Evolutionary conservation across 2,113 vertebrate species (phyloP), one percentile per base, ranked within the genome.

Genomic region (Cheirogaleus medius): DNA sequence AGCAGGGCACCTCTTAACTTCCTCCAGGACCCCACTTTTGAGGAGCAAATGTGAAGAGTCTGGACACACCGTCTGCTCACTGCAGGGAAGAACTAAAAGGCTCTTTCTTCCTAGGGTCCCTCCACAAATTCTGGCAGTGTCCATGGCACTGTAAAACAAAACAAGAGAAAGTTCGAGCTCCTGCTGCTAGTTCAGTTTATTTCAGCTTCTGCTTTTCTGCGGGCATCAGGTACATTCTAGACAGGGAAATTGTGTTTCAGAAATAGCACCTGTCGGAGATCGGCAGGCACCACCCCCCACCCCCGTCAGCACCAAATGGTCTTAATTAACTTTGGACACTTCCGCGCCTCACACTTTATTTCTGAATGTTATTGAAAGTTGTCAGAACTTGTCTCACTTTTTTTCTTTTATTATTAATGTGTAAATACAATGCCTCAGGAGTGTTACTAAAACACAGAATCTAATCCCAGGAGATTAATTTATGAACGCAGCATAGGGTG

Each of bases 311-410:
- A 1, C 92, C 11, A 42, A 94, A 97, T 0, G 90, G 93, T 1
- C 44, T 58, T 66, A 94, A 95, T 96, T 93, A 83, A 85, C 97
- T 92, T 9, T 74, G 95, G 97, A 78, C 85, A 77, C 93, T 56
- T 97, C 80, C 11, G 77, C 3, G 18, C 92, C 93, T 96, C 98
- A 97, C 97, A 97, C 97, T 98, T 90, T 60, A 73, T 91, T 97
- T 97, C 97, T 85, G 95, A n/a, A 93, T 27, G 37, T 76, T 97
- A 66, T 9, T 44, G 82, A 91, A 98, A 98, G 97, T 97, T 98
- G 98, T 93, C 98, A 95, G 97, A 98, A 98, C 98, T 97, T 94
- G 98, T 95, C 97, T 98, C 94, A 89, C 91, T 97, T 97, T 97
- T 74, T 92, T 96, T 71, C 97, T 97, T 95, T 97, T 90, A 89